Conservation (phyloP, 1,140 invertebrate genomes). For the Drosophila prosaltans region DNA sequence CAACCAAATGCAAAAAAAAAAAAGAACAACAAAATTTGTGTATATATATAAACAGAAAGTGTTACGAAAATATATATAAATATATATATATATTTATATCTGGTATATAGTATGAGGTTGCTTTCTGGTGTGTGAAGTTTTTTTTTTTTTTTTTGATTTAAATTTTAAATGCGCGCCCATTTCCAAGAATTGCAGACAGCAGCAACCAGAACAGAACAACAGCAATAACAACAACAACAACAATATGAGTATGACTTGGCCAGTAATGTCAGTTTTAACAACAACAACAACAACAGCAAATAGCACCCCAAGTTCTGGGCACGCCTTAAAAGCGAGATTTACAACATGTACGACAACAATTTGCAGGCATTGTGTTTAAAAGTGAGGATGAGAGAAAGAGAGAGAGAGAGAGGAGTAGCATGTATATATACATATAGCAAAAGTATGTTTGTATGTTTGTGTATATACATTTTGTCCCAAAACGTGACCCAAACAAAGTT, state of each 20-base stretch:
- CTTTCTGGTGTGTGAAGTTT: not conserved
- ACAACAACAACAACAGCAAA: constrained; percentile 39
- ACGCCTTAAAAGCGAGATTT: constrained; percentile 76
- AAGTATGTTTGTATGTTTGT: not conserved
- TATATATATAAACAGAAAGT: constrained; percentile 6
- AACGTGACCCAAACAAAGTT: constrained; percentile 77
- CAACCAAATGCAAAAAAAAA: constrained; percentile 47
- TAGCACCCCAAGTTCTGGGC: constrained; percentile 30
- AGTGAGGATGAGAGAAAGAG: constrained; percentile 3
- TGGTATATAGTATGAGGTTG: constrained; percentile 1
- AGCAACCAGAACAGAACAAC: constrained; percentile 20
- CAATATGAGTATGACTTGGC: constrained; percentile 20
- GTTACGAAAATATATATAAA: constrained; percentile 8
- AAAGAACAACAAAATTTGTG: not conserved
- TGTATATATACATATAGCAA: not conserved
- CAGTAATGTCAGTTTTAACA: constrained; percentile 17
- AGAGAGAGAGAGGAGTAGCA: not conserved
- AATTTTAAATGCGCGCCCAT: constrained; percentile 59
- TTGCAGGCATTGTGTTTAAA: constrained; percentile 59
- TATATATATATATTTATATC: too few relatives aligned
- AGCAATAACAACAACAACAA: constrained; percentile 34
- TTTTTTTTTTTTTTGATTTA: constrained; percentile 7
- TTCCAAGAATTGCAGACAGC: constrained; percentile 66
- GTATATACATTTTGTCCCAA: constrained; percentile 37
- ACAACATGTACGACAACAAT: constrained; percentile 77